A percentile compares a stretch with the other conserved stretches of the same genome.
Evolutionary conservation across 2,888 invertebrate species (phyloP).

Genomic region (Drosophila kokeensis): DNA sequence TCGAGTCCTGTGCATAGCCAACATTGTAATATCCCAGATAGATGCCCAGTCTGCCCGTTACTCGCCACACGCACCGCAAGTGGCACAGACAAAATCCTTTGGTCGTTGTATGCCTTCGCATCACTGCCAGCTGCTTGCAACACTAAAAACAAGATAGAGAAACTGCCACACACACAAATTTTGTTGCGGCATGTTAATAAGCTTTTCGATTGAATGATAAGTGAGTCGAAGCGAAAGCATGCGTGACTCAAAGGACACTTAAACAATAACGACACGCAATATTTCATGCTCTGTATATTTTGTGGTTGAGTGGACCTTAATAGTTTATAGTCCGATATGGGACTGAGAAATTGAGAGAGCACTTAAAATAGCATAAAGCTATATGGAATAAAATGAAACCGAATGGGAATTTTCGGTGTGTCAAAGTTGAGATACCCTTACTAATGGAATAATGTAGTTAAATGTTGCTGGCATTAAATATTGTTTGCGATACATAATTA

Average conservation of each 20-base stretch:
- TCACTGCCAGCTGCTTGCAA: conserved; percentile 34
- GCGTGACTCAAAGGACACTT: conserved; percentile 26
- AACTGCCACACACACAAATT: neutral
- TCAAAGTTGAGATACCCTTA: neutral
- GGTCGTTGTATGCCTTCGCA: conserved; percentile 39
- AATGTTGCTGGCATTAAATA: neutral
- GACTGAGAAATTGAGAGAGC: conserved; percentile 61
- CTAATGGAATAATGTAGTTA: neutral
- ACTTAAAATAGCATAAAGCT: conserved; percentile 72
- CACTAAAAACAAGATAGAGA: conserved; percentile 30
- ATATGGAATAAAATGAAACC: conserved; percentile 32
- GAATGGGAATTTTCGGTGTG: neutral
- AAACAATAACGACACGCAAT: conserved; percentile 59
- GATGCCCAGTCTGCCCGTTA: conserved; percentile 41
- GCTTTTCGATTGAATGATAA: conserved; percentile 26
- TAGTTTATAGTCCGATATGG: conserved; percentile 58
- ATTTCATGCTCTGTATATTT: conserved; percentile 73
- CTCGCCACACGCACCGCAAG: conserved; percentile 56
- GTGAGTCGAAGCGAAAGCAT: conserved; percentile 14
- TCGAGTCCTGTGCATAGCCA: conserved; percentile 21
- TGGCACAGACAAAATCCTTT: conserved; percentile 65
- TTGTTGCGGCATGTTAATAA: conserved; percentile 28
- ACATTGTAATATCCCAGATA: conserved; percentile 61
- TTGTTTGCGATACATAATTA: neutral
- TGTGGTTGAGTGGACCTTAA: conserved; percentile 52